These are phyloP conservation scores for Drosophila histrio DNA, from an alignment of 2,888 invertebrate species.

Conservation along the genomic window DNA sequence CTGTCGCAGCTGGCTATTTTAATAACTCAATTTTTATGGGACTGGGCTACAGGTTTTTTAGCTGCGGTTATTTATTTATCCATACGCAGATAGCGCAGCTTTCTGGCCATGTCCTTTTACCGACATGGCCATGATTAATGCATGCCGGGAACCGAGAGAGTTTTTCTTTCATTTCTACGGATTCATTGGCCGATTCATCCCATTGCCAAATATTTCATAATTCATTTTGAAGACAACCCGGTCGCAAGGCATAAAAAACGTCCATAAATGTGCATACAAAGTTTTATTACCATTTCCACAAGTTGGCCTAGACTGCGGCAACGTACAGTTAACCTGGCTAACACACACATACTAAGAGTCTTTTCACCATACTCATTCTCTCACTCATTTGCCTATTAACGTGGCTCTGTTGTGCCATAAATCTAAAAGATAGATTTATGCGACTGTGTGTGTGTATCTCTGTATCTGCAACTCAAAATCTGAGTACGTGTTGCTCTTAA, in stretches of 20 bases:
- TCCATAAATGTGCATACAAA: slow-evolving; percentile 65
- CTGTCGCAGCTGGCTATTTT: slow-evolving; percentile 51
- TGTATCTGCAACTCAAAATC: slow-evolving; percentile 38
- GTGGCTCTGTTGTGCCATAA: slow-evolving; percentile 67
- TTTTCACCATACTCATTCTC: slow-evolving; percentile 29
- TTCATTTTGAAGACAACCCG: slow-evolving; percentile 57
- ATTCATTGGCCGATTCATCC: slow-evolving; percentile 11
- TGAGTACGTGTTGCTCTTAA: slow-evolving; percentile 51
- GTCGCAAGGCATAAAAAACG: slow-evolving; percentile 65
- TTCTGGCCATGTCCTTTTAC: slow-evolving; percentile 60
- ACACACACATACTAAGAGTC: slow-evolving; percentile 11
- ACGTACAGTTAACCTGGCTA: slow-evolving; percentile 28
- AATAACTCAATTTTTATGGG: slow-evolving; percentile 76
- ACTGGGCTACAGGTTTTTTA: slow-evolving; percentile 38
- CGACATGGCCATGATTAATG: slow-evolving; percentile 67
- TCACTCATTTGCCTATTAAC: slow-evolving; percentile 72
- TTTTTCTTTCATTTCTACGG: slow-evolving; percentile 26
- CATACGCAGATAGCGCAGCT: slow-evolving; percentile 37
- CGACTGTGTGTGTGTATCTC: slow-evolving; percentile 26
- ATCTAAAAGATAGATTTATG: slow-evolving; percentile 72
- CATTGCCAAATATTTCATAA: slow-evolving; percentile 72
- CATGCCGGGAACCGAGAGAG: slow-evolving; percentile 32
- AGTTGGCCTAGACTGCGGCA: slow-evolving; percentile 43
- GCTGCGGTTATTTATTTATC: slow-evolving; percentile 51
- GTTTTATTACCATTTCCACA: slow-evolving; percentile 73